Conservation (phyloP, 2,113 vertebrate genomes). For the Ancistrus triradiatus region DNA sequence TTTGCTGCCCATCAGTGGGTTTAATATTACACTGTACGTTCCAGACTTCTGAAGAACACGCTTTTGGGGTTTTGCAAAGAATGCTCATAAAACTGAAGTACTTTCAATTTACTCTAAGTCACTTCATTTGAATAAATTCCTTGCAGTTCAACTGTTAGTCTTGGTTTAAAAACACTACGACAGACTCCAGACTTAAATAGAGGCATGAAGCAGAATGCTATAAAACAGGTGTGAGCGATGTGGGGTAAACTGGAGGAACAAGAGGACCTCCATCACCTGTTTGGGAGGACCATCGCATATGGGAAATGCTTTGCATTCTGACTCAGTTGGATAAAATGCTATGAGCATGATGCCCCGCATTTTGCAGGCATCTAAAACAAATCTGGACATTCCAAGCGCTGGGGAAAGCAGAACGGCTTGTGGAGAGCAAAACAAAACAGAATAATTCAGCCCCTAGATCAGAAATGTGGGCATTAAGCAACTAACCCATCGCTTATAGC, state of each 20-base stretch:
- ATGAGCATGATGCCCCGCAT: slow-evolving; percentile 42
- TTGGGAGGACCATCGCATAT: slow-evolving; percentile 58
- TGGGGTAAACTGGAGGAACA: too few species aligned
- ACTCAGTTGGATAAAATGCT: slow-evolving; percentile 31
- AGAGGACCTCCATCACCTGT: slow-evolving; percentile 60
- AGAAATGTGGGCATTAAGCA: too few species aligned
- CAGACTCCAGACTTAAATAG: background rate
- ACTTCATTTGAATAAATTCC: background rate
- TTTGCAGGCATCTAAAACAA: slow-evolving; percentile 44
- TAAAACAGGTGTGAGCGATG: slow-evolving; percentile 32
- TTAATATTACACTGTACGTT: too few species aligned
- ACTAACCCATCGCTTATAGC: too few species aligned
- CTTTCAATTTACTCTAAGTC: background rate
- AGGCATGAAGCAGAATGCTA: background rate
- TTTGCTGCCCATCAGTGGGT: slow-evolving; percentile 7
- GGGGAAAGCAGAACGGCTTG: slow-evolving; percentile 4
- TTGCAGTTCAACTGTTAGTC: background rate
- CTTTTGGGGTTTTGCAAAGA: too few species aligned
- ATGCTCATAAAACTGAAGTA: too few species aligned
- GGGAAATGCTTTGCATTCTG: slow-evolving; percentile 55
- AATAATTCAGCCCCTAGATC: too few species aligned
- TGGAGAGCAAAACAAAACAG: background rate
- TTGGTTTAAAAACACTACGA: background rate
- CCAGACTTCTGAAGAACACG: too few species aligned
- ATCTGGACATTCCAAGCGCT: slow-evolving; percentile 36